These are phyloP conservation scores for Polymixis lichenea DNA, from an alignment of 2,888 invertebrate species.

Conservation along the genomic window DNA sequence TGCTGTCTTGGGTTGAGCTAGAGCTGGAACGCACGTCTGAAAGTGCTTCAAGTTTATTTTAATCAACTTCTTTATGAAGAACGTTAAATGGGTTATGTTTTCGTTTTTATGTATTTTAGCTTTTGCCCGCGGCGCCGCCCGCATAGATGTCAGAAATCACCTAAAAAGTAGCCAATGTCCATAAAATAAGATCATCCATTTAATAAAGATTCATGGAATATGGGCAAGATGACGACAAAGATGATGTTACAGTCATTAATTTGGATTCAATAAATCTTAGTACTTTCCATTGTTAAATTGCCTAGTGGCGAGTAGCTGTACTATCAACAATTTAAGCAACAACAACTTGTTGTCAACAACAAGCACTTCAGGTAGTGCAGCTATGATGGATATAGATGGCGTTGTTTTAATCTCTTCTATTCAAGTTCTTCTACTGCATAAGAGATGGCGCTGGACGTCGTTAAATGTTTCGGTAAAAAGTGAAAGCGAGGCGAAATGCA, in stretches of 20 bases:
- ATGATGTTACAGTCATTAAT: not conserved
- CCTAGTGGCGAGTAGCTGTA: constrained; percentile 25
- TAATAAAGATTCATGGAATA: not conserved
- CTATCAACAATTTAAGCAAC: not conserved
- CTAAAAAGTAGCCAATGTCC: no score
- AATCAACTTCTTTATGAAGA: not conserved
- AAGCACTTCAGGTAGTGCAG: not conserved
- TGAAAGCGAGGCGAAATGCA: constrained; percentile 79
- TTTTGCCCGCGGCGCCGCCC: no score
- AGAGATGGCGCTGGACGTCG: constrained; percentile 58
- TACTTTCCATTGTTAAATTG: not conserved
- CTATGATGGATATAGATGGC: constrained; percentile 1
- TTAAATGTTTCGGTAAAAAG: constrained; percentile 70
- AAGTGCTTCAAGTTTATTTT: not conserved
- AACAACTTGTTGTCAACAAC: no score
- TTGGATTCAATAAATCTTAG: not conserved
- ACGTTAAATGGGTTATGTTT: not conserved
- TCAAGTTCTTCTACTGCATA: constrained; percentile 39
- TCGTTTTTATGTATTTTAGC: not conserved
- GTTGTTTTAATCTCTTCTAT: not conserved
- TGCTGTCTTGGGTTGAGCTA: no score
- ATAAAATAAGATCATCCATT: no score
- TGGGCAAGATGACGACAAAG: not conserved
- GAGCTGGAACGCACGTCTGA: constrained; percentile 2
- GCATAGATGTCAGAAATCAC: no score